These are phyloP conservation scores for Lutjanus campechanus DNA, from an alignment of 2,797 vertebrate genomes.

Conservation along the genomic window DNA sequence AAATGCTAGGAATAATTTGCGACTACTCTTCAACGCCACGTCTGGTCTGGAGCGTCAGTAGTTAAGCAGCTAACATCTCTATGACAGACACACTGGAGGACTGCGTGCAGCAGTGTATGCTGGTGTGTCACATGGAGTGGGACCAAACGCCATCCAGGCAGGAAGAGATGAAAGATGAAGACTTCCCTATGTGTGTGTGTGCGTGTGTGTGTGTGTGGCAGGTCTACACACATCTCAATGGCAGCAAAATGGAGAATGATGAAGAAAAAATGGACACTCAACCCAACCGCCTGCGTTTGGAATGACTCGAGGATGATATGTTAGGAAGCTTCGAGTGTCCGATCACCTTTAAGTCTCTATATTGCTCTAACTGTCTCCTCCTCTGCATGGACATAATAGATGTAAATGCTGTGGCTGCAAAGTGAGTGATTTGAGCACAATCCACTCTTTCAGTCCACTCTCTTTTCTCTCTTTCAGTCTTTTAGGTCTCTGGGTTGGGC, in stretches of 20 bases:
- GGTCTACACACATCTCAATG: constrained; percentile 36
- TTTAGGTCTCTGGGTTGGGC: constrained; percentile 91
- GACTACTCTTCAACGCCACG: constrained; percentile 7
- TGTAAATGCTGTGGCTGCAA: constrained; percentile 34
- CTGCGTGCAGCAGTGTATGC: constrained; percentile 48
- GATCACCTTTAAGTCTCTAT: constrained; percentile 1
- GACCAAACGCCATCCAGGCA: constrained; percentile 8
- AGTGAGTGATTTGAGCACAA: constrained; percentile 15
- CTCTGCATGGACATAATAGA: constrained; percentile 30
- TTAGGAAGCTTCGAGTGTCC: constrained; percentile 51
- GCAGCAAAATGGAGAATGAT: constrained; percentile 41
- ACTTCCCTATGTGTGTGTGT: not conserved
- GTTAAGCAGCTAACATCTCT: constrained; percentile 47
- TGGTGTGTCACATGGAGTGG: constrained; percentile 49
- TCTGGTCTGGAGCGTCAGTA: constrained; percentile 25
- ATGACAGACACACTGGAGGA: constrained; percentile 34
- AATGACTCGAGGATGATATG: constrained; percentile 69
- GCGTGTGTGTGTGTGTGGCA: not conserved
- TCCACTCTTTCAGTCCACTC: not conserved
- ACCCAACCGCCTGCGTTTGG: constrained; percentile 56
- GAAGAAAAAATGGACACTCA: constrained; percentile 34
- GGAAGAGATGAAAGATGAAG: constrained; percentile 23
- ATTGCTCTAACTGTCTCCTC: constrained; percentile 27
- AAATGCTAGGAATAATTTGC: constrained; percentile 28
- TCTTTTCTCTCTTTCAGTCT: not conserved